Percentiles rank a stretch among this genome's conserved stretches.
phyloP scores from a whole-genome alignment of 1,140 invertebrate species.

The Telenomus remus region DNA sequence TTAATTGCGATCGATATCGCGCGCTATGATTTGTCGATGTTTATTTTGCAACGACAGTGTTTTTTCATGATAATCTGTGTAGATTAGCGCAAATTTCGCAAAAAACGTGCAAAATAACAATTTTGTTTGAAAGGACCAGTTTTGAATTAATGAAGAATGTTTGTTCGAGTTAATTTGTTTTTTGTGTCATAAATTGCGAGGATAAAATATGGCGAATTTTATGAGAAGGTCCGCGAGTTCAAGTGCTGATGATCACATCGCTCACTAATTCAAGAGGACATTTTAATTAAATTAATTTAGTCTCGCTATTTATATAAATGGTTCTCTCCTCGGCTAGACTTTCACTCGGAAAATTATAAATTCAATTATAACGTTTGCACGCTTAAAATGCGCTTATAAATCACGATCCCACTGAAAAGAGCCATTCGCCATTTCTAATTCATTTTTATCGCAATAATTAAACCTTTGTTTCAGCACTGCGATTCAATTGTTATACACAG shows the following conservation, averaged over 20 bases:
- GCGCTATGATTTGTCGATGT: constrained; percentile 8
- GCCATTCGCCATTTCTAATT: constrained; percentile 42
- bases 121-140: too few species aligned
- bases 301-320: constrained; percentile 2
- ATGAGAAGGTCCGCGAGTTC: too few species aligned
- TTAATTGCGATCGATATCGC: constrained; percentile 23
- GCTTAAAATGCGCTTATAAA: constrained; percentile 39
- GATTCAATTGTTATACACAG: constrained; percentile 43
- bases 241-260: not conserved
- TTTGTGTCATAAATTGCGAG: too few species aligned
- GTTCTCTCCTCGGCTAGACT: constrained; percentile 6
- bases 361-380: constrained; percentile 34
- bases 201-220: too few species aligned
- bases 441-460: constrained; percentile 44
- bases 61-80: too few species aligned
- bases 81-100: too few species aligned
- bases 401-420: constrained; percentile 15
- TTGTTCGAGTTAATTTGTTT: too few species aligned
- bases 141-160: too few species aligned
- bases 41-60: too few species aligned
- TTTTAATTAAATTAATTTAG: constrained; percentile 23
- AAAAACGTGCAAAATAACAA: too few species aligned
- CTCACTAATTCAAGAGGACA: constrained; percentile 1
- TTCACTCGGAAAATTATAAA: constrained; percentile 46
- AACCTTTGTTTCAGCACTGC: constrained; percentile 43